phyloP scores from a whole-genome alignment of 1,140 invertebrate genomes.

The Octopus bimaculoides region DNA sequence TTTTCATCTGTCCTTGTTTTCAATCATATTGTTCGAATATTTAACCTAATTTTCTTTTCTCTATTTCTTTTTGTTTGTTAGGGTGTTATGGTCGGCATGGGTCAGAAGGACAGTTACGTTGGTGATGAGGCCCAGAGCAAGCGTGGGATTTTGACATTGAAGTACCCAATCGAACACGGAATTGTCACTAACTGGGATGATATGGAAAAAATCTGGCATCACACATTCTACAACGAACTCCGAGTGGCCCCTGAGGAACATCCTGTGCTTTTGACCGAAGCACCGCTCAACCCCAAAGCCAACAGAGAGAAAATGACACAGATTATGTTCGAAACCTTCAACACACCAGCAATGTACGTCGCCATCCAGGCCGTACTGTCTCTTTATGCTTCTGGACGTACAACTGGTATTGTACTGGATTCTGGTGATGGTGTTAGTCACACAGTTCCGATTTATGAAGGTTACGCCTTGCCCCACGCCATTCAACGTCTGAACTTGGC shows the following conservation, averaged over 20 bases:
- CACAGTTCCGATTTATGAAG: background rate
- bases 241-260: background rate
- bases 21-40: no score
- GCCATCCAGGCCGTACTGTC: no score
- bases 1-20: no score
- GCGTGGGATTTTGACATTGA: background rate
- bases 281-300: background rate
- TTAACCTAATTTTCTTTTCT: no score
- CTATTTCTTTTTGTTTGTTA: background rate
- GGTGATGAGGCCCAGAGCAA: background rate
- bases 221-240: background rate
- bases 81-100: background rate
- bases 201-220: background rate
- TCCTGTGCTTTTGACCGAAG: background rate
- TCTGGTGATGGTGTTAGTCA: background rate
- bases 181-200: no score
- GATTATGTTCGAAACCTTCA: background rate
- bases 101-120: background rate
- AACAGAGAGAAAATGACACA: background rate
- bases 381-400: background rate
- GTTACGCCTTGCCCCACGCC: background rate
- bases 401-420: background rate
- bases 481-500: background rate
- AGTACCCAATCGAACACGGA: background rate
- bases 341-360: no score